Evolutionary conservation across 2,113 vertebrate species (phyloP).

Genomic region (Dendropsophus ebraccatus): DNA sequence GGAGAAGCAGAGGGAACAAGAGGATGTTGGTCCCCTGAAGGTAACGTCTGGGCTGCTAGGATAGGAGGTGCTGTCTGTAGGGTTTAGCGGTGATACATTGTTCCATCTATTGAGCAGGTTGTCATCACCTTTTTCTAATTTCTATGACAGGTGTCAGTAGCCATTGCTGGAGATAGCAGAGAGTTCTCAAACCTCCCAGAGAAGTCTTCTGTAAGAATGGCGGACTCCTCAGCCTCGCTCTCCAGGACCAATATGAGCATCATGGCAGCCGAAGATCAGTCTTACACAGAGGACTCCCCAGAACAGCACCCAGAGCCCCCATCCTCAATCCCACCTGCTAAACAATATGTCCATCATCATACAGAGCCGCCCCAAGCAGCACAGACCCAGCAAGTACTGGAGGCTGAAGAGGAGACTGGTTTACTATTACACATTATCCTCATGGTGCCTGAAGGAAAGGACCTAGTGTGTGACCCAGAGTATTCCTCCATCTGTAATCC

Average conservation of each 20-base stretch:
- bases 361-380: background rate
- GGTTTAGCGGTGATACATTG: background rate
- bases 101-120: background rate
- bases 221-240: slow-evolving; percentile 22
- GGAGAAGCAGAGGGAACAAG: slow-evolving; percentile 65
- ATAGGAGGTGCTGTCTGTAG: background rate
- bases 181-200: slow-evolving; percentile 59
- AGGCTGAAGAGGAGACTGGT: slow-evolving; percentile 67
- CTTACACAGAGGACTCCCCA: background rate
- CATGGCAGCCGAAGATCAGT: slow-evolving; percentile 39
- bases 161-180: slow-evolving; percentile 75
- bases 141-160: slow-evolving; percentile 79
- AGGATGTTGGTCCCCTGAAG: slow-evolving; percentile 81
- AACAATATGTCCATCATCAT: background rate
- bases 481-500: slow-evolving; percentile 73
- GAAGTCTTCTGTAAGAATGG: background rate
- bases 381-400: background rate
- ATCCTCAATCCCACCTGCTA: background rate
- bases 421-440: slow-evolving; percentile 84
- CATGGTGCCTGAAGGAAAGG: slow-evolving; percentile 90
- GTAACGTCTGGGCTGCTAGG: slow-evolving; percentile 63
- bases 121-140: background rate
- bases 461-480: slow-evolving; percentile 69
- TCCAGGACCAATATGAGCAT: slow-evolving; percentile 60
- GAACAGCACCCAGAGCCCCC: background rate